phyloP scores from a whole-genome alignment of 2,888 invertebrate species.

The Limnephilus rhombicus region DNA sequence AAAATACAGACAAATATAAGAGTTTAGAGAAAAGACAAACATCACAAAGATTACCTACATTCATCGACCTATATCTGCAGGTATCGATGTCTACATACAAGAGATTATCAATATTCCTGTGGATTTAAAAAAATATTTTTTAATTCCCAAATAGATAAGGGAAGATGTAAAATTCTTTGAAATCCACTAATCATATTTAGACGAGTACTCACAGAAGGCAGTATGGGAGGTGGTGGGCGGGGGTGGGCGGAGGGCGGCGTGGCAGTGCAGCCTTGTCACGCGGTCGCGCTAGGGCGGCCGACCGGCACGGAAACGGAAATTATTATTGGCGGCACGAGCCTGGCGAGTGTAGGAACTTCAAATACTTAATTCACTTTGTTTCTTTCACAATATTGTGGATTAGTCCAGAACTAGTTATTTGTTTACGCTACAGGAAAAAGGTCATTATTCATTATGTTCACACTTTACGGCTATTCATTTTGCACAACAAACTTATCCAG shows the following conservation, averaged over 20 bases:
- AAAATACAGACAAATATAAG: no score
- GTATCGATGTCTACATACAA: no score
- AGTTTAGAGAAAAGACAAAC: no score
- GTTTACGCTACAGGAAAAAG: neutral
- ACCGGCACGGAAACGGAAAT: constrained; percentile 48
- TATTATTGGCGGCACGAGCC: constrained; percentile 47
- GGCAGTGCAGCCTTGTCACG: neutral
- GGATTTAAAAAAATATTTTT: neutral
- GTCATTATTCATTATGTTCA: neutral
- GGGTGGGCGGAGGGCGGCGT: neutral
- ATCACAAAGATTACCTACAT: no score
- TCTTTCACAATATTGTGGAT: neutral
- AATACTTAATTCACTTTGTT: neutral
- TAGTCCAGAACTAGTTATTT: neutral
- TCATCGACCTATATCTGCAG: no score
- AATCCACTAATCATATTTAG: neutral
- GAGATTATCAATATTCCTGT: no score
- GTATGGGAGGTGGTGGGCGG: neutral
- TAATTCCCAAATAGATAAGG: neutral
- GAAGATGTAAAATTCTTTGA: neutral
- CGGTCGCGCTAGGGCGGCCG: constrained; percentile 46
- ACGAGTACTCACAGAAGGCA: neutral
- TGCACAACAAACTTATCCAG: neutral
- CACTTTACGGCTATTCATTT: neutral
- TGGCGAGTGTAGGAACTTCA: neutral